Percentiles rank a stretch among this genome's conserved stretches.
Conservation (phyloP, 2,797 vertebrate genomes). For the Rousettus madagascariensis region DNA sequence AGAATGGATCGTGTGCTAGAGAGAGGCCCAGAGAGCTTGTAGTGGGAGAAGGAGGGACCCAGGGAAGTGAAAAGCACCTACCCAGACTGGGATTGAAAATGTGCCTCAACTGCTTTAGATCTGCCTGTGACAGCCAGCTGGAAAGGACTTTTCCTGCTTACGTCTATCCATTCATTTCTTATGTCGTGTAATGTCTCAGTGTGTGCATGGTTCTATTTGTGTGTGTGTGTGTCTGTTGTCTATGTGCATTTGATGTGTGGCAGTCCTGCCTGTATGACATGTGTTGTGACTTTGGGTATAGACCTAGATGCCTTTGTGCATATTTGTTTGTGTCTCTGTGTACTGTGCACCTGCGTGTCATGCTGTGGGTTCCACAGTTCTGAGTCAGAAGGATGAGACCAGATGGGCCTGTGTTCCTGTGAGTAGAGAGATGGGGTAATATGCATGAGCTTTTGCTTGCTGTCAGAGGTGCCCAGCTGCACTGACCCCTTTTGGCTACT, state of each 20-base stretch:
- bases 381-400: not conserved
- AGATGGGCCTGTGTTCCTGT: not conserved
- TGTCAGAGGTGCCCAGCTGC: not conserved
- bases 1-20: rapidly evolving
- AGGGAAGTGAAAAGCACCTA: not conserved
- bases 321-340: not conserved
- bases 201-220: not conserved
- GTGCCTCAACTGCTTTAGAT: not conserved
- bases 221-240: rapidly evolving
- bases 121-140: not conserved
- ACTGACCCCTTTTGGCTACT: not conserved
- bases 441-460: not conserved
- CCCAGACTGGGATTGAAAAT: not conserved
- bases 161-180: not conserved
- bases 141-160: too few relatives aligned
- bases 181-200: rapidly evolving
- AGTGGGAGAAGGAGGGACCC: not conserved
- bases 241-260: not conserved
- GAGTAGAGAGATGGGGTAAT: too few relatives aligned
- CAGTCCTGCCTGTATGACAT: too few relatives aligned
- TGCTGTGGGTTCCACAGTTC: not conserved
- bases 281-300: not conserved
- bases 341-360: rapidly evolving
- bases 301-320: not conserved
- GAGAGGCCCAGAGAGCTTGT: not conserved